Base-by-base conservation (phyloP, 53 echinoderm and acorn worm species). In the Holothuria scabra region DNA sequence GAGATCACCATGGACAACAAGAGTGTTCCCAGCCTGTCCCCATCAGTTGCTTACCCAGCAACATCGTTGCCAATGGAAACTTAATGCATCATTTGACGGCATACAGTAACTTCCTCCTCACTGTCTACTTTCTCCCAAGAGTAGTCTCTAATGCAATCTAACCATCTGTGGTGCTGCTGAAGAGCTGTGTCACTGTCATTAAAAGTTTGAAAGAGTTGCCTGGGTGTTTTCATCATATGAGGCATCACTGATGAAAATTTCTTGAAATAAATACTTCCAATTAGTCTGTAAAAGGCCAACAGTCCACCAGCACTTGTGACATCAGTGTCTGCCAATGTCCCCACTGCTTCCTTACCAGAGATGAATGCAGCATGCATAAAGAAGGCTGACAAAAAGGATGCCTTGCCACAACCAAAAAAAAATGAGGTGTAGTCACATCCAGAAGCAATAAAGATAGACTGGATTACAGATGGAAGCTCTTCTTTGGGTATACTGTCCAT, bases 401-500 rank as follows among this genome's bases (percentile, higher is more conserved):
- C 69, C 55, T 84, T 84, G 1, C 67, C 67, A 67, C 69, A 68
- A 0, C 84, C 67, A 67, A 67, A 33, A 16, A 84, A 84, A 41
- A 84, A 84, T 8, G 82, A 82, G 11, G 69, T 68, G 30, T 84
- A 84, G 20, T 84, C 69, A 68, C 84, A 84, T 10, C 84, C 68
- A 25, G 67, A 67, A 12, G 33, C 30, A 69, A 84, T 26, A 23
- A 69, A 84, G 56, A 84, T 12, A 18, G 48, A 2, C 28, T 84
- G 84, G 19, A 84, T 2, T n/a, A 67, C 30, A 32, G 67, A 8
- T 68, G 84, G 56, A 22, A 68, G 30, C 19, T 84, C 68, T 52
- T 57, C 84, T 31, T 30, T 48, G 11, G 21, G 21, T 3, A 60
- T 24, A 20, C 60, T 24, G 11, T 28, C 64, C 23, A 84, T 55